Evolutionary conservation across 2,888 invertebrate genomes (phyloP).

Genomic region (Xestia sexstrigata): DNA sequence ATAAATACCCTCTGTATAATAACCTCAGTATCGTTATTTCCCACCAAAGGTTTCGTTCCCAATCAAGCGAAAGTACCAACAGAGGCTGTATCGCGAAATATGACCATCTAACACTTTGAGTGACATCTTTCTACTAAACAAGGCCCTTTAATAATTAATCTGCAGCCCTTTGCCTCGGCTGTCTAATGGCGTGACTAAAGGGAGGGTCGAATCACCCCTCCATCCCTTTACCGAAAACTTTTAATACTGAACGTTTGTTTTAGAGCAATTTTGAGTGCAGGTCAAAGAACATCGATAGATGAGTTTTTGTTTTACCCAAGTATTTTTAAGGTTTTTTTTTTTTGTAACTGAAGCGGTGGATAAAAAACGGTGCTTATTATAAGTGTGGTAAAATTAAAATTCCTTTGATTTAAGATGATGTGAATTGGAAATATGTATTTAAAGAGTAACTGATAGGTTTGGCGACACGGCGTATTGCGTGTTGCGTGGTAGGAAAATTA

Average conservation of each 20-base stretch:
- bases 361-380: background rate
- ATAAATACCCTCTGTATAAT: no score
- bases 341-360: background rate
- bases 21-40: background rate
- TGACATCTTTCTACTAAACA: conserved; percentile 73
- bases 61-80: conserved; percentile 47
- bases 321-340: conserved; percentile 21
- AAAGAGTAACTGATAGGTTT: background rate
- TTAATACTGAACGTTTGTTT: conserved; percentile 83
- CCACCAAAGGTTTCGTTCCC: conserved; percentile 13
- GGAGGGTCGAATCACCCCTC: conserved; percentile 75
- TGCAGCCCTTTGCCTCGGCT: conserved; percentile 85
- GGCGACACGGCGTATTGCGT: background rate
- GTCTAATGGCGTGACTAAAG: conserved; percentile 89
- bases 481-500: background rate
- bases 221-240: conserved; percentile 77
- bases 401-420: background rate
- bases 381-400: background rate
- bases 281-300: conserved; percentile 55
- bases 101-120: conserved; percentile 66
- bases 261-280: conserved; percentile 76
- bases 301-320: conserved; percentile 27
- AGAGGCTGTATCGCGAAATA: conserved; percentile 56
- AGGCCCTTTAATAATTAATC: conserved; percentile 82
- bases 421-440: background rate